Evolutionary conservation across 2,113 vertebrate species (phyloP).

Genomic region (Zingel zingel): DNA sequence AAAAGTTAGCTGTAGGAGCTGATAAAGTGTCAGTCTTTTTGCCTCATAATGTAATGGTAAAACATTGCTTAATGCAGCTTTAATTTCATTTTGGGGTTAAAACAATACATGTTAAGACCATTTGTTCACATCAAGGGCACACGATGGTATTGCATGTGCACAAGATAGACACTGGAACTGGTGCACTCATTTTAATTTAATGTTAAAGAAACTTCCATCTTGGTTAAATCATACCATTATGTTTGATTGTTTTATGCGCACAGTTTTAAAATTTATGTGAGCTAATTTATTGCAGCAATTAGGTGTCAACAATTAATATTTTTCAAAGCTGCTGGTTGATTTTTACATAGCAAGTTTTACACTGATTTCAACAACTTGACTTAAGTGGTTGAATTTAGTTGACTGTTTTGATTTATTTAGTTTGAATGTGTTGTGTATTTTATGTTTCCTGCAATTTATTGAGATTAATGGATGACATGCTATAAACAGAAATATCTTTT

Average conservation of each 20-base stretch:
- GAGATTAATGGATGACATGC: conserved; percentile 24
- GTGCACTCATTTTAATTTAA: conserved; percentile 36
- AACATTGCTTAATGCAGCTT: conserved; percentile 78
- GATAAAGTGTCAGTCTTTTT: conserved; percentile 24
- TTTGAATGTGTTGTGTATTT: conserved; percentile 32
- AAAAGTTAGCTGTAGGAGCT: conserved; percentile 60
- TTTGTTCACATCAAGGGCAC: conserved; percentile 38
- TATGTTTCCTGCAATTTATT: conserved; percentile 19
- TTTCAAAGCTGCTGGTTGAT: conserved; percentile 26
- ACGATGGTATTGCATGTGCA: too few species aligned
- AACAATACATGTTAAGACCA: conserved; percentile 37
- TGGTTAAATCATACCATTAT: conserved; percentile 44
- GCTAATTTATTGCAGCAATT: conserved; percentile 48
- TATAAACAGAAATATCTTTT: conserved; percentile 17
- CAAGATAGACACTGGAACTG: conserved; percentile 32
- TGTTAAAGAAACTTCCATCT: conserved; percentile 29
- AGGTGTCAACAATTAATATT: conserved; percentile 32
- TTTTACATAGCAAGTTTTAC: conserved; percentile 55
- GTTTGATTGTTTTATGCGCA: conserved; percentile 41
- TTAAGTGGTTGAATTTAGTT: conserved; percentile 30
- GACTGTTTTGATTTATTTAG: conserved; percentile 28
- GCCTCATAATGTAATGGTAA: conserved; percentile 26
- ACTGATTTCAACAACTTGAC: conserved; percentile 44
- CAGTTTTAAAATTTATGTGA: conserved; percentile 33
- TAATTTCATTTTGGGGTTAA: conserved; percentile 43